A percentile compares a stretch with the other conserved stretches of the same genome.
Conservation (phyloP, 53 echinoderm and acorn worm genomes). For the Temnopleurus reevesii region DNA sequence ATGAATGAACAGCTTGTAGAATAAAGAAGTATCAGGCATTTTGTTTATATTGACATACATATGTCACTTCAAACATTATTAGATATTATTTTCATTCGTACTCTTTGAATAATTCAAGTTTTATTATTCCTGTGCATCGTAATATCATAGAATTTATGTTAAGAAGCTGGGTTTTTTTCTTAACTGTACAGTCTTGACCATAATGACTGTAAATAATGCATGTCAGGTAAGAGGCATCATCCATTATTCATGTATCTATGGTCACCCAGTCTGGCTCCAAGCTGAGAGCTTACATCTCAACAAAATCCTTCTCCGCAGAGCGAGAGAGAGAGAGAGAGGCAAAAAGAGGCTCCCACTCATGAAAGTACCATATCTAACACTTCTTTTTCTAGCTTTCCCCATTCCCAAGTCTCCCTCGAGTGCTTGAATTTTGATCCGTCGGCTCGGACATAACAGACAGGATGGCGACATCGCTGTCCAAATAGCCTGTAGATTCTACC, state of each 20-base stretch:
- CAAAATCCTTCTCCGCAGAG: neutral
- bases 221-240: slow-evolving; percentile 19
- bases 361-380: neutral
- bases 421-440: slow-evolving; percentile 45
- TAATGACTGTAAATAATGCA: neutral
- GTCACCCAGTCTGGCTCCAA: slow-evolving; percentile 52
- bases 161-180: neutral
- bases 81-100: neutral
- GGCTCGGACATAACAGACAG: slow-evolving; percentile 34
- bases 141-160: neutral
- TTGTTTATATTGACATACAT: slow-evolving; percentile 16
- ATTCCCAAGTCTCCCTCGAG: slow-evolving; percentile 42
- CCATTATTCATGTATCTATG: slow-evolving; percentile 44
- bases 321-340: neutral
- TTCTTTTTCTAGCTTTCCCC: neutral
- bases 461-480: slow-evolving; percentile 49
- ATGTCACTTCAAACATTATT: slow-evolving; percentile 4
- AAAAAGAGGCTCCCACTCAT: slow-evolving; percentile 9
- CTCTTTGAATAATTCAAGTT: neutral
- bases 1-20: neutral
- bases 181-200: neutral
- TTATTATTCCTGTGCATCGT: neutral
- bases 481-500: slow-evolving; percentile 43
- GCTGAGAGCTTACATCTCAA: slow-evolving; percentile 27
- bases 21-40: neutral